Evolutionary conservation across 2,113 vertebrate genomes (phyloP), one percentile per base, ranked within the genome.

Genomic region (Archilochus colubris): DNA sequence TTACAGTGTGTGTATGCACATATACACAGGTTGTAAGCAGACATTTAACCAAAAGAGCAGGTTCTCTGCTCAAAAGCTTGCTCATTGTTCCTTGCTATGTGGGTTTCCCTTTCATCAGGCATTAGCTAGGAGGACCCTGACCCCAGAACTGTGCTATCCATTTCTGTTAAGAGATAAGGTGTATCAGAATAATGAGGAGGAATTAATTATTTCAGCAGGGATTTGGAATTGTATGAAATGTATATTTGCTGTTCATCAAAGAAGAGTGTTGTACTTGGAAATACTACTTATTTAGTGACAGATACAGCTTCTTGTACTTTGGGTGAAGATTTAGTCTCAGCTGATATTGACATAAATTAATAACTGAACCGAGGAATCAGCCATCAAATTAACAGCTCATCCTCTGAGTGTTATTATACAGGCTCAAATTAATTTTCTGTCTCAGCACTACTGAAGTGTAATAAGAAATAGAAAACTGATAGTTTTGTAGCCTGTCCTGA

Each of bases 1-100:
- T 54, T 81, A 33, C 1, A 11, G 6, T 8, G 3, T 8, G 3
- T 9, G 7, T 5, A 8, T 50, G 10, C 73, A 70, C 7, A 2
- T 14, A 7, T 6, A 43, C 11, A 12, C 5, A 44, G 4, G 18
- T 58, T 64, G 89, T 81, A n/a, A 81, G 54, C 67, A 58, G 55
- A 31, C 13, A 31, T 36, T 66, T 16, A 77, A 50, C 23, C 5
- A 25, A 54, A 80, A 54, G 13, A 74, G 46, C 10, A 17, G 7
- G 9, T 81, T 86, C 23, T 74, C 27, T 78, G 46, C 36, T 78
- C 51, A 40, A 58, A 83, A 57, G 7, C 30, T 74, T 54, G 40
- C 38, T 84, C 22, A 4, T n/a, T 50, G 21, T 70, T 84, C 17
- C 22, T 80, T 68, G 38, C 14, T 40, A 25, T 1, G 1, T 10